These are phyloP conservation scores for Brachionus manjavacas DNA, from an alignment of 1,140 invertebrate species.

Conservation along the genomic window DNA sequence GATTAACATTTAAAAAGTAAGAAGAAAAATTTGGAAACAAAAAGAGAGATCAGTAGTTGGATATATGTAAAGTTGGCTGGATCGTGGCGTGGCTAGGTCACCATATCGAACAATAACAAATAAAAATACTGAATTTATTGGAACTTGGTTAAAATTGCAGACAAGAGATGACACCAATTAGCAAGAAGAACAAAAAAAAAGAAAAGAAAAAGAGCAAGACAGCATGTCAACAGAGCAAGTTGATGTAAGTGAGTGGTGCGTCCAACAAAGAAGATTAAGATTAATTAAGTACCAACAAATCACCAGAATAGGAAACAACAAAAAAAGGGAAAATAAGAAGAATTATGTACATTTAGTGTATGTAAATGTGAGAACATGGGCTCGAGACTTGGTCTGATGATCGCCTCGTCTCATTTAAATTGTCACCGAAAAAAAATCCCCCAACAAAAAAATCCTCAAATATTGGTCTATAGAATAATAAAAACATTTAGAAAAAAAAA, in stretches of 20 bases:
- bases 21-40: background rate
- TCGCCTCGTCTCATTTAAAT: background rate
- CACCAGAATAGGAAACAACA: background rate
- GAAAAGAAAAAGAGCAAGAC: too few relatives aligned
- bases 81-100: background rate
- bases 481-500: background rate
- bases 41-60: background rate
- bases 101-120: background rate
- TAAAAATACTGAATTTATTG: constrained; percentile 28
- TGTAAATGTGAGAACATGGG: too few relatives aligned
- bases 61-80: background rate
- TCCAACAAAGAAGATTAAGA: background rate
- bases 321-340: background rate
- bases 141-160: background rate
- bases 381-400: too few relatives aligned
- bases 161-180: background rate
- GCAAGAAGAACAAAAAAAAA: background rate
- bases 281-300: background rate
- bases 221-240: too few relatives aligned
- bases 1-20: background rate
- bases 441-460: background rate
- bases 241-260: background rate
- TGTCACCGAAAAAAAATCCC: background rate
- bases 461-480: background rate
- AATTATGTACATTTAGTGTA: constrained; percentile 3